Evolutionary conservation across 23 tunicate genomes (phyloP).

Genomic region (Phallusia fumigata): DNA sequence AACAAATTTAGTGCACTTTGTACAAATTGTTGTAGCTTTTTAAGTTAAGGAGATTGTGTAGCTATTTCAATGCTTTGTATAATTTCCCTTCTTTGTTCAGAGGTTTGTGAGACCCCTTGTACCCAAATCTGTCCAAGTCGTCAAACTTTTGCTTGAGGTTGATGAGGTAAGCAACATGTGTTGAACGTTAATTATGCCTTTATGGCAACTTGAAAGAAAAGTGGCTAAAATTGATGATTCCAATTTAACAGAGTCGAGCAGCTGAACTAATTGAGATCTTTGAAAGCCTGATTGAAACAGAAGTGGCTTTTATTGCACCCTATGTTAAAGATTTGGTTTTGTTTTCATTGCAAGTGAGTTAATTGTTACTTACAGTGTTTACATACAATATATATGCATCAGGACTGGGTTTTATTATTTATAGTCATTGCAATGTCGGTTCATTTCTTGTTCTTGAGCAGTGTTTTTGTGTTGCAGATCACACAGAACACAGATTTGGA

Average conservation of each 20-base stretch:
- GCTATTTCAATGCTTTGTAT: background rate
- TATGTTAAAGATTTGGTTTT: slow-evolving; percentile 87
- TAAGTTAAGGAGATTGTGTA: too few relatives aligned
- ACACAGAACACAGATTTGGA: slow-evolving; percentile 55
- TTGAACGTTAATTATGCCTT: background rate
- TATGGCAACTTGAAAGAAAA: background rate
- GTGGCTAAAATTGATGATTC: background rate
- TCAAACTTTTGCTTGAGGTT: slow-evolving; percentile 37
- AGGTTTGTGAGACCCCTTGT: slow-evolving; percentile 66
- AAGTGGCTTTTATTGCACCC: slow-evolving; percentile 80
- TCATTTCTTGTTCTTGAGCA: background rate
- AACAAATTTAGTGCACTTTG: too few relatives aligned
- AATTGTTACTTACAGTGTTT: too few relatives aligned
- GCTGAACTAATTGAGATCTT: slow-evolving; percentile 80
- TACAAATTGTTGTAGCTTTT: too few relatives aligned
- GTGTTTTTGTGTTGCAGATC: slow-evolving; percentile 55
- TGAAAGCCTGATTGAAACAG: slow-evolving; percentile 88
- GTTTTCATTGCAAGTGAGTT: slow-evolving; percentile 65
- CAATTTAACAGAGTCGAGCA: slow-evolving; percentile 46
- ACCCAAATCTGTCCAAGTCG: slow-evolving; percentile 72
- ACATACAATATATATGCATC: too few relatives aligned
- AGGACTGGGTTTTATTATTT: too few relatives aligned
- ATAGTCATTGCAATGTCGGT: background rate
- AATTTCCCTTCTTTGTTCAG: slow-evolving; percentile 26
- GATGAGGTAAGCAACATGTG: slow-evolving; percentile 46